Percentiles rank a stretch among this genome's conserved stretches.
These are phyloP conservation scores for human DNA, from an alignment of 2,113 vertebrate species.

Conservation along the genomic window GRCh38 chr12:63061501-63062000, in stretches of 20 bases:
- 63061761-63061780: background rate
- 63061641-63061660: background rate
- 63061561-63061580: background rate
- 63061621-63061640: background rate
- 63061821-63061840: background rate
- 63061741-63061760: background rate
- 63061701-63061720: background rate
- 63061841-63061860: background rate
- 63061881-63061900: background rate
- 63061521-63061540: background rate
- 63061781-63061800: background rate
- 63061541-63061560: background rate
- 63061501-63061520: background rate
- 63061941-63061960: background rate
- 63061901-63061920: background rate
- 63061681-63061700: background rate
- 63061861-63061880: background rate
- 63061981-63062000: background rate
- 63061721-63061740: background rate
- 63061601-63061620: background rate
- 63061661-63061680: background rate
- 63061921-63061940: background rate
- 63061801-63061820: background rate
- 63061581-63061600: background rate
- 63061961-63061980: background rate